phyloP scores from a whole-genome alignment of 2,888 invertebrate species.

The Leptopterna dolabrata region DNA sequence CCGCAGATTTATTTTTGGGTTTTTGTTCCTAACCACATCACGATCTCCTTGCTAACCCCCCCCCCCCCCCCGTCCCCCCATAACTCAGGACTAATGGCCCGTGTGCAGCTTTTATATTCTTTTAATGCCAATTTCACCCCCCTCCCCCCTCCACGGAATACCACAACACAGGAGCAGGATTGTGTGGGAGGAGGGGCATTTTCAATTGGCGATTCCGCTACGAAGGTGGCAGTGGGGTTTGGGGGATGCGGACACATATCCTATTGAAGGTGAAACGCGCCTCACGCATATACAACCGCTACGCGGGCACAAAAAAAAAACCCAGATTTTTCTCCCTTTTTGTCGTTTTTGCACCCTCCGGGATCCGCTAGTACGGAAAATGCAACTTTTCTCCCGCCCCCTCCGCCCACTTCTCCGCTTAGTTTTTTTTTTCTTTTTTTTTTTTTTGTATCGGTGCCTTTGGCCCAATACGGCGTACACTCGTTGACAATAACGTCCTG shows the following conservation, averaged over 20 bases:
- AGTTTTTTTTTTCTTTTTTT: no score
- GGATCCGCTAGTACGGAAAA: background rate
- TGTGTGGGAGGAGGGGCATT: background rate
- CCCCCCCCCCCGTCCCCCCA: background rate
- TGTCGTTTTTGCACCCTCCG: background rate
- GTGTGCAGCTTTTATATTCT: slow-evolving; percentile 26
- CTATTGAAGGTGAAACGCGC: slow-evolving; percentile 11
- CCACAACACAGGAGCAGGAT: no score
- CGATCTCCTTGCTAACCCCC: no score
- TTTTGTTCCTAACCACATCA: no score
- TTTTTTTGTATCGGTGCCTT: background rate
- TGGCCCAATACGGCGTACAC: background rate
- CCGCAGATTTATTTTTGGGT: no score
- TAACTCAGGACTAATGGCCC: slow-evolving; percentile 14
- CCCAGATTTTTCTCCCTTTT: background rate
- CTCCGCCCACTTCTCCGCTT: background rate
- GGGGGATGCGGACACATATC: background rate
- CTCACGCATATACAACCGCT: background rate
- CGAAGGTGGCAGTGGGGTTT: background rate
- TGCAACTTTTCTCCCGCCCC: slow-evolving; percentile 12
- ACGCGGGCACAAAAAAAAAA: background rate
- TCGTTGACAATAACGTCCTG: slow-evolving; percentile 31
- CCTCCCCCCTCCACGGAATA: no score
- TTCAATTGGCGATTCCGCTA: background rate
- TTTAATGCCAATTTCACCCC: slow-evolving; percentile 13